phyloP scores from a whole-genome alignment of 1,140 invertebrate genomes.

The Apis laboriosa region DNA sequence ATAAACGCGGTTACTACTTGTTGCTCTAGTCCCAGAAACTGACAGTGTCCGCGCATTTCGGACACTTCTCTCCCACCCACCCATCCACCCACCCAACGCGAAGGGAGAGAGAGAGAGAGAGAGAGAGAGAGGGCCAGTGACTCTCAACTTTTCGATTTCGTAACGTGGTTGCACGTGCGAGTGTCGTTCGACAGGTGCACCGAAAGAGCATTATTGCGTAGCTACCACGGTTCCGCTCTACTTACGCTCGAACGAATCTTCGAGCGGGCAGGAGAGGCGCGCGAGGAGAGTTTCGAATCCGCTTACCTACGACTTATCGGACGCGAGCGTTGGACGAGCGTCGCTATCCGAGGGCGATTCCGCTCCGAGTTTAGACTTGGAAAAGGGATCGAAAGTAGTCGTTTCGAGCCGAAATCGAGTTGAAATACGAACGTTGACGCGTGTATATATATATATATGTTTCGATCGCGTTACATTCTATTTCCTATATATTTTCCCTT shows the following conservation, averaged over 20 bases:
- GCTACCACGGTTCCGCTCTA: conserved; percentile 3
- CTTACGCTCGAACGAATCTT: conserved; percentile 5
- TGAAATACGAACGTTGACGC: no score
- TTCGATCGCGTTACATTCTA: no score
- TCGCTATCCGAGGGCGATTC: no score
- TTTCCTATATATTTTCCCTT: no score
- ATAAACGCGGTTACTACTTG: conserved; percentile 78
- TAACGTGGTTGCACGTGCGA: not conserved
- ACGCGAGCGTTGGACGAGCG: not conserved
- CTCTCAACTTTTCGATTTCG: not conserved
- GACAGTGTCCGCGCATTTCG: conserved; percentile 49
- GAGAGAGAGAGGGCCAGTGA: not conserved
- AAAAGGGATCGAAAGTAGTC: no score
- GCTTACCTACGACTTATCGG: not conserved
- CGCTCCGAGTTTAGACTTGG: no score
- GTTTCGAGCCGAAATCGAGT: no score
- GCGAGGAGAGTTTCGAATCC: not conserved
- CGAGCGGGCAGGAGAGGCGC: not conserved
- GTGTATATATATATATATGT: no score
- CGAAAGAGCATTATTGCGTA: not conserved
- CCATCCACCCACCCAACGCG: not conserved
- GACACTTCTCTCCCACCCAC: conserved; percentile 1
- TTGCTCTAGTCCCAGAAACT: conserved; percentile 75
- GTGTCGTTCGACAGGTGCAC: not conserved
- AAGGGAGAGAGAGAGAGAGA: no score